These are phyloP conservation scores for Nycticryphes semicollaris DNA, from an alignment of 2,113 vertebrate genomes.

Conservation along the genomic window DNA sequence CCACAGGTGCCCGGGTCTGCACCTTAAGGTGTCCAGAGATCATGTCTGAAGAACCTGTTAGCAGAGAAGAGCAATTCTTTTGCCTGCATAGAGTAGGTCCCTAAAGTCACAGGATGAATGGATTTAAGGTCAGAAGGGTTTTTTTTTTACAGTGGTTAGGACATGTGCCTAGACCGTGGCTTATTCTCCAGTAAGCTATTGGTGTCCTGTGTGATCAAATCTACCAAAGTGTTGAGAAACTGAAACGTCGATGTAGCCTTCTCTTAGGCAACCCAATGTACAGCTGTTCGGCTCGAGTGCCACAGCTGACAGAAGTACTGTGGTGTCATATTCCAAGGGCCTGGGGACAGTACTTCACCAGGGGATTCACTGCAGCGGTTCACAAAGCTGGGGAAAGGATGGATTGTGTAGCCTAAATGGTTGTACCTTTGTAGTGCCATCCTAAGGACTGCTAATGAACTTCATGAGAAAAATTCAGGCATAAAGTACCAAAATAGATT, in stretches of 20 bases:
- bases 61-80: not conserved
- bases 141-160: not conserved
- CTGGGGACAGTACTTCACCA: not conserved
- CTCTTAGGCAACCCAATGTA: accelerated
- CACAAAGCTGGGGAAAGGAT: not conserved
- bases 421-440: not conserved
- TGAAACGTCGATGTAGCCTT: not conserved
- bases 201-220: not conserved
- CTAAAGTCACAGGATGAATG: not conserved
- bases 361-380: not conserved
- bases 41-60: not conserved
- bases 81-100: not conserved
- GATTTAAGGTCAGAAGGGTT: not conserved
- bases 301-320: not conserved
- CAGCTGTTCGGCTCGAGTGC: not conserved
- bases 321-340: not conserved
- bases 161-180: not conserved
- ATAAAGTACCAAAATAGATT: not conserved
- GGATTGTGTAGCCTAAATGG: not conserved
- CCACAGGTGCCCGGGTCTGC: not conserved
- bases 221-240: not conserved
- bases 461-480: not conserved
- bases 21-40: not conserved
- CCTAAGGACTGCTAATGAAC: not conserved
- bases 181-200: not conserved